Evolutionary conservation across 2,888 invertebrate genomes (phyloP), one percentile per base, ranked within the genome.

Genomic region (Xanthostigma xanthostigma): DNA sequence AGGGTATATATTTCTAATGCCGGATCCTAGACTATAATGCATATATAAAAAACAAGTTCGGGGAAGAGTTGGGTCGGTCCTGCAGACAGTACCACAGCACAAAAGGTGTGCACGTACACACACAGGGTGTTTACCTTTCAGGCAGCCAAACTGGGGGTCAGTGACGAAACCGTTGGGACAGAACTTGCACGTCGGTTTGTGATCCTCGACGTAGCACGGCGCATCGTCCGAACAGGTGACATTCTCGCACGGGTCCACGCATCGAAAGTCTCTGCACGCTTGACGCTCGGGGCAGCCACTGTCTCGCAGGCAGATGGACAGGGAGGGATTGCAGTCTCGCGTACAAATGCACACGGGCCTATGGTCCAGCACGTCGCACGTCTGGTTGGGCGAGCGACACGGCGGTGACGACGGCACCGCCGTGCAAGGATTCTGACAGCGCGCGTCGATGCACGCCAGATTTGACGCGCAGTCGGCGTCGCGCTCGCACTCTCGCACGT

Each of bases 131-230:
- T 90, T 92, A 92, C 92, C 91, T 91, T 90, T 88, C 74, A 87
- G 81, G 78, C 92, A 93, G 84, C 91, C 91, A 75, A 85, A 84
- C 77, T 83, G 83, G 67, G 86, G 80, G 74, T 92, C 90, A 70
- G 87, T 84, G 74, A 83, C 83, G 78, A 85, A 92, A 75, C 91
- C 93, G 71, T 79, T 79, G 65, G 92, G 90, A 77, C 93, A 93
- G 79, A 88, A 90, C 81, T 90, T 89, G 85, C 93, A 93, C 70
- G 87, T 83, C 60, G 92, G 86, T 74, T 85, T 88, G 76, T 93
- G 93, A 71, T 91, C 88, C 79, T 91, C 89, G 62, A 91, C 91
- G 72, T 84, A 84, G 75, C 93, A 93, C 62, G 92, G 91, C 58
- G 88, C 84, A 64, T 81, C 80, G 60, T 78, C 76, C 61, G 86